Evolutionary conservation across 2,797 vertebrate species (phyloP).

Genomic region (Takifugu rubripes): DNA sequence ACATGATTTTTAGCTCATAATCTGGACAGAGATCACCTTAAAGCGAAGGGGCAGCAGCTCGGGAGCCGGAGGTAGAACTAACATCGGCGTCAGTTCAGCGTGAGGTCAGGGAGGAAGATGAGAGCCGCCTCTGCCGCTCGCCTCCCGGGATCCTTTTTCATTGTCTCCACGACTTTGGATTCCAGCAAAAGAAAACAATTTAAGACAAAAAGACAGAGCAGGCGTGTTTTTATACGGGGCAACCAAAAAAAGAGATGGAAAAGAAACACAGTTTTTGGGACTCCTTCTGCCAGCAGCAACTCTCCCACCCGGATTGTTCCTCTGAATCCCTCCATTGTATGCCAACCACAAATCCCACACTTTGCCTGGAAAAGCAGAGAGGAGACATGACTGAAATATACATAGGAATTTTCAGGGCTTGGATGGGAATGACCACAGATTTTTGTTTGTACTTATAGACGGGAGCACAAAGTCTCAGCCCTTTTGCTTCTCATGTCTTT

Average conservation of each 20-base stretch:
- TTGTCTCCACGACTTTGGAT: constrained; percentile 52
- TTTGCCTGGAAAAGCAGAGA: constrained; percentile 64
- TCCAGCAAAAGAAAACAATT: constrained; percentile 64
- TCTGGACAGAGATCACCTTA: constrained; percentile 50
- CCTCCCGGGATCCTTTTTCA: constrained; percentile 53
- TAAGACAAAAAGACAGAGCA: constrained; percentile 44
- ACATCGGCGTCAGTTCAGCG: constrained; percentile 63
- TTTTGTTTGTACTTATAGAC: constrained; percentile 12
- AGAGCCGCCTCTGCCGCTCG: constrained; percentile 43
- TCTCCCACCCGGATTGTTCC: constrained; percentile 48
- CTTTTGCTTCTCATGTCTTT: constrained; percentile 1
- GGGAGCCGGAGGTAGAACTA: constrained; percentile 48
- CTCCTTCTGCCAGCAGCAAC: constrained; percentile 36
- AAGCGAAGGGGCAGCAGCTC: constrained; percentile 48
- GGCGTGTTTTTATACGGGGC: constrained; percentile 48
- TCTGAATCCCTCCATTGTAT: constrained; percentile 67
- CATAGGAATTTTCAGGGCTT: constrained; percentile 56
- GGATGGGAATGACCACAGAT: constrained; percentile 38
- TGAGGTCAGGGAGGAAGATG: constrained; percentile 58
- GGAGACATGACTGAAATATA: constrained; percentile 62
- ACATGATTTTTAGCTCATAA: constrained; percentile 56
- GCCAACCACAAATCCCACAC: constrained; percentile 65
- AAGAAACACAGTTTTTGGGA: constrained; percentile 46
- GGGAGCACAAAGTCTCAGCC: constrained; percentile 4
- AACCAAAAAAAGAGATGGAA: constrained; percentile 45